A percentile compares a stretch with the other conserved stretches of the same genome.
Conservation (phyloP, 2,113 vertebrate genomes). For the Bos taurus region DNA sequence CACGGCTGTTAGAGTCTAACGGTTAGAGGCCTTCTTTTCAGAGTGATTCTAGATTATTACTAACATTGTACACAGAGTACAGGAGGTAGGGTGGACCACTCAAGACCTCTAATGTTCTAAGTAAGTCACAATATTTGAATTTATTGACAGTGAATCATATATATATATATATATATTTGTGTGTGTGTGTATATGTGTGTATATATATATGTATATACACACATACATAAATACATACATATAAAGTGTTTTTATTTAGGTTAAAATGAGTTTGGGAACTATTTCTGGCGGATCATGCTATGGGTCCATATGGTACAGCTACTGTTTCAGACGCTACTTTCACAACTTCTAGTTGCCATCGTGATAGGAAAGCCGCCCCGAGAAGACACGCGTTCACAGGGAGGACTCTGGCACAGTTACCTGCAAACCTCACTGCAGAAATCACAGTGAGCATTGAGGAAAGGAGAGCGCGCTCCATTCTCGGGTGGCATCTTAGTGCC, state of each 20-base stretch:
- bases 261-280: not conserved
- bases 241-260: not conserved
- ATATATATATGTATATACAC: not conserved
- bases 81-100: not conserved
- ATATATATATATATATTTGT: not conserved
- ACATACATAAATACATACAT: not conserved
- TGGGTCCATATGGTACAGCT: not conserved
- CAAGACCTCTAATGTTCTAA: not conserved
- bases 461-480: constrained; percentile 21
- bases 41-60: not conserved
- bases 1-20: not conserved
- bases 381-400: not conserved
- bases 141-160: not conserved
- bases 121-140: not conserved
- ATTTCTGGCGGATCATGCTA: not conserved
- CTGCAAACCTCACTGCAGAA: constrained; percentile 11
- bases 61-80: not conserved
- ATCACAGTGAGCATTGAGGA: constrained; percentile 30
- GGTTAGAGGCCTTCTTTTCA: not conserved
- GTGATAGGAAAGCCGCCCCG: not conserved
- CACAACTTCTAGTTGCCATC: not conserved
- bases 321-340: not conserved
- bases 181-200: rapidly evolving
- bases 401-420: constrained; percentile 7
- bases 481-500: not conserved